Evolutionary conservation across 2,113 vertebrate genomes (phyloP).

Genomic region (Acanthisitta chloris): DNA sequence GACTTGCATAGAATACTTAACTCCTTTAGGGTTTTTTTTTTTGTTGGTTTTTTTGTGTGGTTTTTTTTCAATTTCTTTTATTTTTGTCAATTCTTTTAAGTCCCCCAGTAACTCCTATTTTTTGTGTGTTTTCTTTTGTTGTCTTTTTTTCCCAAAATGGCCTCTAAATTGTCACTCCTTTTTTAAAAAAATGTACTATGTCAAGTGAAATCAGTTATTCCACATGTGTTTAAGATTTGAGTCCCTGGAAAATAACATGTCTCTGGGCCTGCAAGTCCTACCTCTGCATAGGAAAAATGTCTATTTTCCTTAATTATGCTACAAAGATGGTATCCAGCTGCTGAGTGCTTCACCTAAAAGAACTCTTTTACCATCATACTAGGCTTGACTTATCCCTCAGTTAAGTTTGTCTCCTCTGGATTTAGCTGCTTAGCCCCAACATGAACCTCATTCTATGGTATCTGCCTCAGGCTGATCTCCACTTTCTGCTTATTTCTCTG

Average conservation of each 20-base stretch:
- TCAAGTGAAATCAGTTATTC: background rate
- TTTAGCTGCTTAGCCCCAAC: background rate
- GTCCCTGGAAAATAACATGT: background rate
- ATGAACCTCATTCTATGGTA: background rate
- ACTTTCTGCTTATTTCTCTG: background rate
- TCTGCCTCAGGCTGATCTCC: background rate
- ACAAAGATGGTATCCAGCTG: background rate
- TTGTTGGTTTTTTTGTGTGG: rapidly evolving
- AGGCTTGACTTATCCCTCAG: background rate
- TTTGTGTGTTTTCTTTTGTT: background rate
- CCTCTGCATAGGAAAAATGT: background rate
- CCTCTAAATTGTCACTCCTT: background rate
- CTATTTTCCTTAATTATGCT: background rate
- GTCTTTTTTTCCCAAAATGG: background rate
- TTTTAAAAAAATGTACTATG: background rate
- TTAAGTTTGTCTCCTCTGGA: background rate
- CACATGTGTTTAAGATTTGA: background rate
- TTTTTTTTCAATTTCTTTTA: background rate
- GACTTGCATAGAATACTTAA: background rate
- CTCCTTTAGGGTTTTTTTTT: background rate
- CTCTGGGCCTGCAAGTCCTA: background rate
- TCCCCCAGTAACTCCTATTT: background rate
- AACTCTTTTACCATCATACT: background rate
- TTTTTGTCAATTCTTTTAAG: background rate
- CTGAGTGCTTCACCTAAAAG: background rate